Percentiles rank a stretch among this genome's conserved stretches.
phyloP scores from a whole-genome alignment of 2,113 vertebrate species.

The Aythya baeri region DNA sequence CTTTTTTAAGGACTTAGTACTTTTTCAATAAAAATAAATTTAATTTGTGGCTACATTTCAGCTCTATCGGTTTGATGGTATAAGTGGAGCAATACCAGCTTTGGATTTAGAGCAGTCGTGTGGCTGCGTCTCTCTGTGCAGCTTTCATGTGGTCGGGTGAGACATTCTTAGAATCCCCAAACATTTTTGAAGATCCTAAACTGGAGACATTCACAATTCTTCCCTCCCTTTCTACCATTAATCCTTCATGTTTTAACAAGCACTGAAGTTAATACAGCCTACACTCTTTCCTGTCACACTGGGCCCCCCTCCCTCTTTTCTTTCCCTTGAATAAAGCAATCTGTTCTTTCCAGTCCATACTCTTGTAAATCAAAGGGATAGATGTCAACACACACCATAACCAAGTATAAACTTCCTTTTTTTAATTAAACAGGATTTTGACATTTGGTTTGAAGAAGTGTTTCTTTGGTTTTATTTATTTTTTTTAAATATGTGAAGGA shows the following conservation, averaged over 20 bases:
- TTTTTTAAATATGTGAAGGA: constrained; percentile 36
- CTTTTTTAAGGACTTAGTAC: constrained; percentile 72
- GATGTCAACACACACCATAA: constrained; percentile 65
- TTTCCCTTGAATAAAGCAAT: constrained; percentile 74
- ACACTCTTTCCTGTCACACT: constrained; percentile 74
- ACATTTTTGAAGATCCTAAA: constrained; percentile 81
- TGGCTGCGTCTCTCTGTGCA: constrained; percentile 69
- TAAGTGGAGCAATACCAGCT: constrained; percentile 73
- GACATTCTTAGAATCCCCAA: constrained; percentile 80
- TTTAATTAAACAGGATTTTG: constrained; percentile 74
- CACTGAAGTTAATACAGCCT: constrained; percentile 75
- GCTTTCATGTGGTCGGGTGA: constrained; percentile 82
- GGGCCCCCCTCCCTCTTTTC: constrained; percentile 48
- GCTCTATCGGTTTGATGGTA: constrained; percentile 75
- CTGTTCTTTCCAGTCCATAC: constrained; percentile 60
- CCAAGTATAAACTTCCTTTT: constrained; percentile 74
- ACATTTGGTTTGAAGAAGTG: constrained; percentile 68
- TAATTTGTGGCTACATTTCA: constrained; percentile 81
- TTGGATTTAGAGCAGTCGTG: constrained; percentile 77
- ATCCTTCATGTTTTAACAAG: constrained; percentile 81
- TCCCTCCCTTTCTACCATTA: constrained; percentile 76
- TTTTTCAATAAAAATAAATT: constrained; percentile 84
- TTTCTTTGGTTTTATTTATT: constrained; percentile 39
- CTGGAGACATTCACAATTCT: constrained; percentile 80
- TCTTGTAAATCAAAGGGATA: constrained; percentile 72